These are phyloP conservation scores for Aurelia aurita complex sp. Pacific DNA, from an alignment of 30 jellyfish, hydroid and myxozoan genomes.

Conservation along the genomic window DNA sequence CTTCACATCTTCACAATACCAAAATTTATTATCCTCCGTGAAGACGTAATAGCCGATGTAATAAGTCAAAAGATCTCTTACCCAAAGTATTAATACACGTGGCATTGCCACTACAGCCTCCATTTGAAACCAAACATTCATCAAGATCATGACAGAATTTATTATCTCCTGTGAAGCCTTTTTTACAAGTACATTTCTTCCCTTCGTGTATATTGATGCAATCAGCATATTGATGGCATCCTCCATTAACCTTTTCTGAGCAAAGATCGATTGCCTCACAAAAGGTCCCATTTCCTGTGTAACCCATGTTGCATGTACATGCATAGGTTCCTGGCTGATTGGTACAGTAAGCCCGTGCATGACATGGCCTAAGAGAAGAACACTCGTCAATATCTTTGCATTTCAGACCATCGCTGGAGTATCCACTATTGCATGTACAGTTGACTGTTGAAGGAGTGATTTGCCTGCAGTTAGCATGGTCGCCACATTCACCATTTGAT, in stretches of 20 bases:
- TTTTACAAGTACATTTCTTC: slow-evolving; percentile 8
- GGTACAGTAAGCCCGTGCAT: no score
- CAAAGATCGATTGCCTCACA: no score
- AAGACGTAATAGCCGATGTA: not conserved
- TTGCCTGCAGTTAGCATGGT: not conserved
- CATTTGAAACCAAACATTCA: slow-evolving; percentile 30
- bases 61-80: not conserved
- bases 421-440: slow-evolving; percentile 68
- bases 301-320: no score
- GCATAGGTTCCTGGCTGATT: no score
- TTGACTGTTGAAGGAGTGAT: not conserved
- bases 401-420: slow-evolving; percentile 44
- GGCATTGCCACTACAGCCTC: slow-evolving; percentile 42
- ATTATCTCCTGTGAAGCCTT: slow-evolving; percentile 22
- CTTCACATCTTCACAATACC: no score
- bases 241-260: not conserved
- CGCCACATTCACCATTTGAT: not conserved
- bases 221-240: slow-evolving; percentile 45
- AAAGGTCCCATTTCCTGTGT: no score
- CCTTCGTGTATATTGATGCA: not conserved
- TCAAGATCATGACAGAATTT: slow-evolving; percentile 22
- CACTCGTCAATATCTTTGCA: slow-evolving; percentile 53
- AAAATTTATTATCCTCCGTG: not conserved
- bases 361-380: no score
- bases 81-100: slow-evolving; percentile 36